Percentiles rank a stretch among this genome's conserved stretches.
Conservation (phyloP, 2,888 invertebrate genomes). For the Drosophila kokeensis region DNA sequence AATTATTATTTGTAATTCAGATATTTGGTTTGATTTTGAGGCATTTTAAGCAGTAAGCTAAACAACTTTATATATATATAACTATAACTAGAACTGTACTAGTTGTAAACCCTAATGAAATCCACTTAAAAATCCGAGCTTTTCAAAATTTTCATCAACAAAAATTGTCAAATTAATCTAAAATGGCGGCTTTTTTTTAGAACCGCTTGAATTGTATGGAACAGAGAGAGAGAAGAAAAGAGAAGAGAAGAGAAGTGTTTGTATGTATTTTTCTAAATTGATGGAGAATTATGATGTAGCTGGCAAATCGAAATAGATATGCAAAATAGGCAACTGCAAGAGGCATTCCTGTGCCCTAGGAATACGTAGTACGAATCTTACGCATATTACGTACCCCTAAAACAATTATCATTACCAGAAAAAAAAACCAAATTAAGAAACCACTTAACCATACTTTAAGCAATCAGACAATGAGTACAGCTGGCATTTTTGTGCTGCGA, state of each 20-base stretch:
- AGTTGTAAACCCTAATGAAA: neutral
- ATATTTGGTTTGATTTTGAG: slow-evolving; percentile 6
- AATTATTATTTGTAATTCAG: neutral
- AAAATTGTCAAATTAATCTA: slow-evolving; percentile 43
- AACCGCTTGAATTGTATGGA: slow-evolving; percentile 2
- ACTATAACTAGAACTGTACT: slow-evolving; percentile 3
- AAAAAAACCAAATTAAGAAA: neutral
- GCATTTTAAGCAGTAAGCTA: slow-evolving; percentile 4
- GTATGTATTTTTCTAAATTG: slow-evolving; percentile 69
- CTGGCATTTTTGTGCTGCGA: slow-evolving; percentile 52
- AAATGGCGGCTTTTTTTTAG: slow-evolving; percentile 10
- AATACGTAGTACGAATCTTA: slow-evolving; percentile 24
- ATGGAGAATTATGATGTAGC: slow-evolving; percentile 28
- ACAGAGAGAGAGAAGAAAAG: slow-evolving; percentile 2
- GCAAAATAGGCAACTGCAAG: slow-evolving; percentile 21
- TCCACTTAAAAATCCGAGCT: slow-evolving; percentile 35
- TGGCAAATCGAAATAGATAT: slow-evolving; percentile 16
- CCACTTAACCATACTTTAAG: slow-evolving; percentile 48
- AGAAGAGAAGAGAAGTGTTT: slow-evolving; percentile 40
- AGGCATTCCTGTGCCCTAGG: slow-evolving; percentile 69
- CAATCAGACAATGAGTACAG: slow-evolving; percentile 40
- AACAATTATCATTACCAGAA: slow-evolving; percentile 33
- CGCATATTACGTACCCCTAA: slow-evolving; percentile 23
- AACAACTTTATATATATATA: neutral
- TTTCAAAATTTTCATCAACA: slow-evolving; percentile 21